phyloP scores from a whole-genome alignment of 64 coral and sea anemone species.

The Stichodactyla helianthus region DNA sequence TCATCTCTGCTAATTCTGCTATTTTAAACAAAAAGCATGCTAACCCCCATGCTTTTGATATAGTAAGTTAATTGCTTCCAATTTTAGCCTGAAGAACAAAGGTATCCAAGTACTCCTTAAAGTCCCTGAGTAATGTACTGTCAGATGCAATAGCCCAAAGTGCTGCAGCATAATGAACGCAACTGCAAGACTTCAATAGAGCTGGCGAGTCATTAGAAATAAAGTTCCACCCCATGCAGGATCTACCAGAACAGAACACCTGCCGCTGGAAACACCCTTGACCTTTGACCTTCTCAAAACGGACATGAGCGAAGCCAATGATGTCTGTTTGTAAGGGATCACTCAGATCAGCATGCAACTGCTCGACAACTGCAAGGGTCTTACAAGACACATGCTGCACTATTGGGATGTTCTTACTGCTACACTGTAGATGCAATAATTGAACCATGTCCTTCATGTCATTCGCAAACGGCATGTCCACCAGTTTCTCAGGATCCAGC shows the following conservation, averaged over 20 bases:
- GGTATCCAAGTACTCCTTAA: slow-evolving; percentile 55
- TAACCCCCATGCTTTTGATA: too few relatives aligned
- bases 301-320: slow-evolving; percentile 79
- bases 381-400: slow-evolving; percentile 64
- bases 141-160: slow-evolving; percentile 89
- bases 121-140: slow-evolving; percentile 50
- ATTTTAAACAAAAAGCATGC: too few relatives aligned
- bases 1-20: too few relatives aligned
- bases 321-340: slow-evolving; percentile 43
- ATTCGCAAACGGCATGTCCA: slow-evolving; percentile 29
- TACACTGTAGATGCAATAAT: slow-evolving; percentile 44
- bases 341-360: slow-evolving; percentile 42
- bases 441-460: slow-evolving; percentile 53
- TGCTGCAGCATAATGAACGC: slow-evolving; percentile 77
- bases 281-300: slow-evolving; percentile 76
- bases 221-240: slow-evolving; percentile 82
- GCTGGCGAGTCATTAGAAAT: slow-evolving; percentile 19
- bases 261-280: slow-evolving; percentile 34
- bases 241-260: slow-evolving; percentile 79
- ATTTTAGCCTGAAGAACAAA: neutral
- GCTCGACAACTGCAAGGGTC: slow-evolving; percentile 85
- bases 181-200: slow-evolving; percentile 42
- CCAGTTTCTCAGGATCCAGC: slow-evolving; percentile 44
- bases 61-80: neutral
- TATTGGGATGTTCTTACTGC: slow-evolving; percentile 47